Base-by-base conservation (phyloP, 2,797 vertebrate genomes). In the Ctenopoma multispine region DNA sequence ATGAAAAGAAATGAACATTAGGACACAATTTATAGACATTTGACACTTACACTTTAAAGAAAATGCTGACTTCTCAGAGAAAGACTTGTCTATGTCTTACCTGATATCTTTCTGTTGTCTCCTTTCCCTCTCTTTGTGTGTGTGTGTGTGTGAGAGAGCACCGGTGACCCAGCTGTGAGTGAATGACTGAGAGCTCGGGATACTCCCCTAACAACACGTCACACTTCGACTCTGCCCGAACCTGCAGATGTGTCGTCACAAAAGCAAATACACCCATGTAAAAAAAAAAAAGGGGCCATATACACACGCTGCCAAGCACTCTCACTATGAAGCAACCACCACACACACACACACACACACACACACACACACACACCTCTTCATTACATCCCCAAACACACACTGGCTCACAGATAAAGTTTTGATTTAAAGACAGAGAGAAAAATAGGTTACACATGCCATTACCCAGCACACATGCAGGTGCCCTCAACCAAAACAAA, bases 211-310 rank as follows among this genome's bases (percentile, higher is more conserved):
- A 73, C 51, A 51, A 72, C 29, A 72, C 58, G 75, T 89, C 86
- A 90, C 69, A 27, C 69, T 20, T 23, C 40, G 50, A 76, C 83
- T 69, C 77, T 89, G 89, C 78, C 84, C 58, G 0, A 63, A 88
- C 87, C 80, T 89, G 87, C 72, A 46, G 48, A 0, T 56, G 58
- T 60, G 76, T 69, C 83, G 50, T 90, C 89, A 88, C 59, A 43
- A 62, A 13, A 49, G 63, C 79, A 68, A 75, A 80, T 15, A 56
- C 61, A 72, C 55, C 70, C 50, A 54, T 20, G 9, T 31, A 54
- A 46, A 40, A 8, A 40, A 8, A 14, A n/a, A n/a, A n/a, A n/a
- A n/a, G n/a, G 1, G 61, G 50, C 46, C 68, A 55, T 53, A 67
- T 6, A 29, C 27, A 29, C 27, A 29, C 49, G 64, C 41, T 73